Evolutionary conservation across 1,140 invertebrate genomes (phyloP).

Genomic region (Propsilocerus akamusi): DNA sequence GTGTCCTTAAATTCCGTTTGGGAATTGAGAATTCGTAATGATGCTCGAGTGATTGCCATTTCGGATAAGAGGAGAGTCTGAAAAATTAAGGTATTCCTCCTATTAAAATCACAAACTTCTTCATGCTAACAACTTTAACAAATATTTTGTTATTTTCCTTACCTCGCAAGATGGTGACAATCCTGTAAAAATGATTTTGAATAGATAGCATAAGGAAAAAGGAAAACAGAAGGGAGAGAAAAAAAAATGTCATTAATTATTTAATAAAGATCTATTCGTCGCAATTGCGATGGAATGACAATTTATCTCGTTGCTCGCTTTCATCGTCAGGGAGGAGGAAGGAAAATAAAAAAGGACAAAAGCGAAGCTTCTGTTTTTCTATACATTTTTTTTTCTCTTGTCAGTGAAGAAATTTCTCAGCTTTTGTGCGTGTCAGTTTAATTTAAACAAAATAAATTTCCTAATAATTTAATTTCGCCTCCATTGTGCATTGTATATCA

Average conservation of each 20-base stretch:
- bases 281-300: neutral
- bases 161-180: constrained; percentile 29
- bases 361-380: neutral
- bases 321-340: neutral
- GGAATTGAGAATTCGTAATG: constrained; percentile 16
- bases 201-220: neutral
- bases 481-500: too few species aligned
- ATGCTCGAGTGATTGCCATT: constrained; percentile 17
- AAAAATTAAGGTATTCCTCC: too few species aligned
- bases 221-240: neutral
- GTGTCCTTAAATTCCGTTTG: constrained; percentile 15
- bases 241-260: neutral
- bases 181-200: constrained; percentile 17
- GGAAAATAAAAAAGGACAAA: neutral
- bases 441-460: too few species aligned
- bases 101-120: too few species aligned
- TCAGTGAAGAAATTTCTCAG: too few species aligned
- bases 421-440: too few species aligned
- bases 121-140: too few species aligned
- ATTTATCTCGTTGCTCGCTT: neutral
- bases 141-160: too few species aligned
- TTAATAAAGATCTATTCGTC: neutral
- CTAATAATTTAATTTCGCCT: too few species aligned
- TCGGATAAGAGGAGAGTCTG: constrained; percentile 18
- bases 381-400: too few species aligned